phyloP scores from a whole-genome alignment of 2,113 vertebrate genomes.

The Zeus faber region DNA sequence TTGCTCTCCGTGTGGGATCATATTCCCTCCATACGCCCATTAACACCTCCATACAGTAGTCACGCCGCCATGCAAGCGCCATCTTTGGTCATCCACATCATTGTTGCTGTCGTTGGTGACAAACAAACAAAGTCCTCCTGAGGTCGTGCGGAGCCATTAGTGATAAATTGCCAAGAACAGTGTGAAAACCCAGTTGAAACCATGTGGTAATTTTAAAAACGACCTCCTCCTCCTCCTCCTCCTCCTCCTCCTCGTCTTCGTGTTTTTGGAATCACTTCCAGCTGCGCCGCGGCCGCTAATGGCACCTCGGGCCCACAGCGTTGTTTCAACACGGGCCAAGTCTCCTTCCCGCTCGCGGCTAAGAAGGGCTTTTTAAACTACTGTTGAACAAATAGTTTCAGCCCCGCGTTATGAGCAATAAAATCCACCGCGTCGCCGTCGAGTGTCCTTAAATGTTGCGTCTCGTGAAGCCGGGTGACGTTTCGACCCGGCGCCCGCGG shows the following conservation, averaged over 20 bases:
- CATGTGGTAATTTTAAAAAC: slow-evolving; percentile 79
- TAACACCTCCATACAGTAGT: slow-evolving; percentile 62
- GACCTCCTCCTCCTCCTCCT: slow-evolving; percentile 74
- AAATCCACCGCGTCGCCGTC: slow-evolving; percentile 37
- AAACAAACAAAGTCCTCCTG: slow-evolving; percentile 47
- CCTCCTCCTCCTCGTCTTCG: slow-evolving; percentile 71
- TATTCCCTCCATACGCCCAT: slow-evolving; percentile 53
- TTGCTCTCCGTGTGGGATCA: slow-evolving; percentile 55
- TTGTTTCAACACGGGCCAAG: slow-evolving; percentile 71
- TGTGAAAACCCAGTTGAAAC: slow-evolving; percentile 86
- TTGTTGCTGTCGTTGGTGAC: slow-evolving; percentile 25
- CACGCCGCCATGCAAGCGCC: slow-evolving; percentile 9
- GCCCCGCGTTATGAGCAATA: slow-evolving; percentile 52
- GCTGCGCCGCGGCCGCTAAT: slow-evolving; percentile 83
- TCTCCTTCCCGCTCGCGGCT: slow-evolving; percentile 49
- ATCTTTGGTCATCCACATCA: slow-evolving; percentile 24
- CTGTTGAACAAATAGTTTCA: slow-evolving; percentile 71
- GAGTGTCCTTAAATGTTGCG: slow-evolving; percentile 39
- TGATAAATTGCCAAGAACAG: slow-evolving; percentile 87
- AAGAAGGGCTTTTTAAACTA: slow-evolving; percentile 67
- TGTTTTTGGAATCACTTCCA: slow-evolving; percentile 85
- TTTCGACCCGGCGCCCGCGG: background rate
- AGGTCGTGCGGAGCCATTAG: slow-evolving; percentile 58
- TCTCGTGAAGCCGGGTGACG: background rate
- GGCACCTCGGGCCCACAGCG: slow-evolving; percentile 70